Evolutionary conservation across 2,797 vertebrate species (phyloP).

Genomic region (Lepilemur septentrionalis): DNA sequence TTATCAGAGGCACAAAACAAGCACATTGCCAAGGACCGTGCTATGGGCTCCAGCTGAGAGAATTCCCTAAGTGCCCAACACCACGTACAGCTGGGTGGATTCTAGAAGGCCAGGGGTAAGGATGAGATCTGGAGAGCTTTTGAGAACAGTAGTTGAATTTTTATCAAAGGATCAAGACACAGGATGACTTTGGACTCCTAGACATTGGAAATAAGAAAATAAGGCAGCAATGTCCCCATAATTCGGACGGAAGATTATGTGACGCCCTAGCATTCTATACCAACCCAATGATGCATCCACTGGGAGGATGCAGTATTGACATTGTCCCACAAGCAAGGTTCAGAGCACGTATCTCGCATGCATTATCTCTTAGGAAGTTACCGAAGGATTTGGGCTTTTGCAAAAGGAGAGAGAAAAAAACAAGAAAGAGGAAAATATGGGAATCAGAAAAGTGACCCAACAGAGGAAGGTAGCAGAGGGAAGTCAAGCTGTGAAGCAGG

Average conservation of each 20-base stretch:
- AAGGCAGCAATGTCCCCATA: not conserved
- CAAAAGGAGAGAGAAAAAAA: not conserved
- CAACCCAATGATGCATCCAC: not conserved
- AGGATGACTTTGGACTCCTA: not conserved
- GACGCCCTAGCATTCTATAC: not conserved
- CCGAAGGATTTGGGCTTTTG: not conserved
- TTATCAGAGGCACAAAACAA: not conserved
- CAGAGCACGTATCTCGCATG: not conserved
- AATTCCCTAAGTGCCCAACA: rapidly evolving
- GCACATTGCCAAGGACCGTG: not conserved
- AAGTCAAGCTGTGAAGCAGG: not conserved
- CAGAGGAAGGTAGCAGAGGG: not conserved
- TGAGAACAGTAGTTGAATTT: not conserved
- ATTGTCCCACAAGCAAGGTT: not conserved
- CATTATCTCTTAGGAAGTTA: not conserved
- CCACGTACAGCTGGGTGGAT: rapidly evolving
- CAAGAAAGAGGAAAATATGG: not conserved
- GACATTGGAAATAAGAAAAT: not conserved
- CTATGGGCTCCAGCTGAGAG: not conserved
- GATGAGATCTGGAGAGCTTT: not conserved
- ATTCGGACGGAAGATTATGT: not conserved
- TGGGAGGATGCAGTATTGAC: not conserved
- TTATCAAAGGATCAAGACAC: not conserved
- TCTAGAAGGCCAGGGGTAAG: not conserved
- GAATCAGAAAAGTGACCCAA: not conserved